phyloP scores from a whole-genome alignment of 2,113 vertebrate genomes.

The Empidonax alnorum region DNA sequence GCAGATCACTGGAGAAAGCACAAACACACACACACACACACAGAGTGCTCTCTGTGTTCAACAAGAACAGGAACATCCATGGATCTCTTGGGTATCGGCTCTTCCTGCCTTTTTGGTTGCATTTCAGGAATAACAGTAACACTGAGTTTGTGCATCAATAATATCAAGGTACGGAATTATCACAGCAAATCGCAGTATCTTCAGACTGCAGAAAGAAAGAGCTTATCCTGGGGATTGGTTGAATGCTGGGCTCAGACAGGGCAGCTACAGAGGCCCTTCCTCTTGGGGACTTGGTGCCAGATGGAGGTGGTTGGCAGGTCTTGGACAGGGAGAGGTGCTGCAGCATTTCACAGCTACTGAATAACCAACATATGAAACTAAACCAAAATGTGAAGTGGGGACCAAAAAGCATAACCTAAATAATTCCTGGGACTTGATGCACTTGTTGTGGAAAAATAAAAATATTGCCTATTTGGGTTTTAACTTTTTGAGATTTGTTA shows the following conservation, averaged over 20 bases:
- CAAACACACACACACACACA: not conserved
- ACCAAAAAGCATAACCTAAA: not conserved
- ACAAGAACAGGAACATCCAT: rapidly evolving
- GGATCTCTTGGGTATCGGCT: no score
- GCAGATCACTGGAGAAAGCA: not conserved
- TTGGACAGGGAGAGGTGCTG: not conserved
- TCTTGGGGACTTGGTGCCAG: rapidly evolving
- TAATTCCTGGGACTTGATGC: not conserved
- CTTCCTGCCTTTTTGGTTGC: not conserved
- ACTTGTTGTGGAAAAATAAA: not conserved
- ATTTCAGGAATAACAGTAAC: not conserved
- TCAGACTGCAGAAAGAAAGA: not conserved
- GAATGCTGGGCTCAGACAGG: not conserved
- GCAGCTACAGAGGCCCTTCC: not conserved
- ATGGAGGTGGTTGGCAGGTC: not conserved
- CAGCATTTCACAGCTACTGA: not conserved
- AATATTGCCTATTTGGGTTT: not conserved
- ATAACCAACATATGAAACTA: not conserved
- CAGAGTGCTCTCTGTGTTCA: not conserved
- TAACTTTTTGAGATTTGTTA: not conserved
- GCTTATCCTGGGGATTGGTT: not conserved
- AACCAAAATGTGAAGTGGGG: not conserved
- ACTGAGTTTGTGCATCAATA: rapidly evolving
- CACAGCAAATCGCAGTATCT: not conserved
- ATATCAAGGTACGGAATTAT: not conserved